These are phyloP conservation scores for Agrochola lota DNA, from an alignment of 2,888 invertebrate species.

Conservation along the genomic window DNA sequence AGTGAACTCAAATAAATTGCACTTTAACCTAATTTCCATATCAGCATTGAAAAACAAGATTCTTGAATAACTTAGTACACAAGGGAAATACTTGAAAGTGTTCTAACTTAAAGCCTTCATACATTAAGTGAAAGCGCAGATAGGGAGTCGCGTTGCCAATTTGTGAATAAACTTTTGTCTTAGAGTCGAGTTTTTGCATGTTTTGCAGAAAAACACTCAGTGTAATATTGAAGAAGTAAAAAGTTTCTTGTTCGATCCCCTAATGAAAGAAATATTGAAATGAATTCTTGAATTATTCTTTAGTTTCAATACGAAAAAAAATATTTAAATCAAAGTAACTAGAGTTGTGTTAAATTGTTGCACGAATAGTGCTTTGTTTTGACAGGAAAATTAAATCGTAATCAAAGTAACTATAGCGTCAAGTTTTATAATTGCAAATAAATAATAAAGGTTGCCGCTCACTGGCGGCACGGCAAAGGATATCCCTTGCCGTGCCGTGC, in stretches of 20 bases:
- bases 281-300: too few species aligned
- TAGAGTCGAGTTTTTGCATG: slow-evolving; percentile 3
- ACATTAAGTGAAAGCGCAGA: slow-evolving; percentile 36
- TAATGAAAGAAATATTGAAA: slow-evolving; percentile 8
- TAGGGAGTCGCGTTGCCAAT: slow-evolving; percentile 40
- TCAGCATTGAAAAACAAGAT: slow-evolving; percentile 22
- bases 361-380: background rate
- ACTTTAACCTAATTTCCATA: background rate
- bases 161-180: slow-evolving; percentile 43
- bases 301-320: too few species aligned
- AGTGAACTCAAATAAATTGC: background rate
- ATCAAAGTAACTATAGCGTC: too few species aligned
- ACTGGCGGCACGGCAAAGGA: too few species aligned
- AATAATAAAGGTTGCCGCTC: too few species aligned
- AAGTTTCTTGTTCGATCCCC: slow-evolving; percentile 16
- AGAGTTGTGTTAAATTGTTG: too few species aligned
- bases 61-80: slow-evolving; percentile 14
- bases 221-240: slow-evolving; percentile 17
- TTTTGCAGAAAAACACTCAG: slow-evolving; percentile 36
- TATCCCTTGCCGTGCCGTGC: too few species aligned
- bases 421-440: too few species aligned
- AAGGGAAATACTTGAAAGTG: slow-evolving; percentile 27
- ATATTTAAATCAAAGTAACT: too few species aligned
- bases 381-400: background rate
- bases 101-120: slow-evolving; percentile 28